These are phyloP conservation scores for Cyphomyrus plagiostoma DNA, from an alignment of 2,113 vertebrate genomes.

Conservation along the genomic window DNA sequence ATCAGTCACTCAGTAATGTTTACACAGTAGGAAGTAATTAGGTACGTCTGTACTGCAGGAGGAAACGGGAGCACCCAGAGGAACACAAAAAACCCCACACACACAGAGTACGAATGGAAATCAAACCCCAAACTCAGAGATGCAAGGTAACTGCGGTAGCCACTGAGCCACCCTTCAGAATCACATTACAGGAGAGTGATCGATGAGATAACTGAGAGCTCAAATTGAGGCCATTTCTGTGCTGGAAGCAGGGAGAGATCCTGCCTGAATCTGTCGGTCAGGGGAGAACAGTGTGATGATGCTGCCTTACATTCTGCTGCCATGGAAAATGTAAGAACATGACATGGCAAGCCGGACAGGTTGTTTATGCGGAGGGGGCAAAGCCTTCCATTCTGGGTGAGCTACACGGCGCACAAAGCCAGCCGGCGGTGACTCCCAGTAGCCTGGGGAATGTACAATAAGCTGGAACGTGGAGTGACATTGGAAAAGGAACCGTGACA, in stretches of 20 bases:
- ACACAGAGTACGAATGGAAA: background rate
- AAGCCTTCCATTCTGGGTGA: background rate
- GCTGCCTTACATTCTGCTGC: background rate
- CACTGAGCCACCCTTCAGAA: background rate
- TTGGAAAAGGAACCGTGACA: background rate
- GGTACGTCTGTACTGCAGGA: background rate
- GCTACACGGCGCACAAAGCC: background rate
- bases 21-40: background rate
- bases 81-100: background rate
- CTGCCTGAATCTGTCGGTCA: background rate
- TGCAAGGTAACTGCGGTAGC: background rate
- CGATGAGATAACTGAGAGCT: background rate
- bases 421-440: background rate
- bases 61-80: background rate
- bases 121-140: background rate
- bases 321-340: background rate
- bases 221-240: background rate
- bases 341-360: background rate
- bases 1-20: background rate
- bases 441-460: background rate
- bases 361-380: background rate
- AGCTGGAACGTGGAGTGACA: background rate
- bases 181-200: background rate
- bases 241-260: background rate
- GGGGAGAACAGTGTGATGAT: background rate